Conservation (phyloP, 2,888 invertebrate species). For the Chrysolina oricalcia region DNA sequence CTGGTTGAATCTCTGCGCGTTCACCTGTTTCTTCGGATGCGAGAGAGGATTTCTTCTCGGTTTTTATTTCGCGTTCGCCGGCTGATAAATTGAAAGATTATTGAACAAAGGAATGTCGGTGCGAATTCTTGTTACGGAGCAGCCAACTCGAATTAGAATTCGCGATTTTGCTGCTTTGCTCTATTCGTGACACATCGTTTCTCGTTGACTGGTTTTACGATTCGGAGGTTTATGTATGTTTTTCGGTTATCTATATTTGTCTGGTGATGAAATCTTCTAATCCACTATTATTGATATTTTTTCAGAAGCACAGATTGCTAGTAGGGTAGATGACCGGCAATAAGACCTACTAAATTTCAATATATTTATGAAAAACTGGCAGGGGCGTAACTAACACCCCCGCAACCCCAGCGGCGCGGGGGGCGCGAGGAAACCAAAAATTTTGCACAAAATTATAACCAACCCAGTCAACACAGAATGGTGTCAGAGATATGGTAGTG, state of each 20-base stretch:
- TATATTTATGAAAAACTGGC: too few species aligned
- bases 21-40: constrained; percentile 33
- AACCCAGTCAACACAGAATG: too few species aligned
- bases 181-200: not conserved
- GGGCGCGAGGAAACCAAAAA: too few species aligned
- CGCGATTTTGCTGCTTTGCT: not conserved
- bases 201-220: not conserved
- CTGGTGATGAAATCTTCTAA: not conserved
- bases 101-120: constrained; percentile 18
- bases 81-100: constrained; percentile 30
- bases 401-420: too few species aligned
- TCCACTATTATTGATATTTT: not conserved
- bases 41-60: constrained; percentile 24
- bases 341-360: too few species aligned
- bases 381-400: too few species aligned
- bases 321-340: too few species aligned
- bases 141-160: not conserved
- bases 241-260: not conserved
- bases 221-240: not conserved
- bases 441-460: too few species aligned
- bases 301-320: not conserved
- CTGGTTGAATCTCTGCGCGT: constrained; percentile 33
- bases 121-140: constrained; percentile 12
- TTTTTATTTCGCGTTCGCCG: constrained; percentile 24
- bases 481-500: too few species aligned